Base-by-base conservation (phyloP, 2,888 invertebrate species). In the Drosophila meridiana region DNA sequence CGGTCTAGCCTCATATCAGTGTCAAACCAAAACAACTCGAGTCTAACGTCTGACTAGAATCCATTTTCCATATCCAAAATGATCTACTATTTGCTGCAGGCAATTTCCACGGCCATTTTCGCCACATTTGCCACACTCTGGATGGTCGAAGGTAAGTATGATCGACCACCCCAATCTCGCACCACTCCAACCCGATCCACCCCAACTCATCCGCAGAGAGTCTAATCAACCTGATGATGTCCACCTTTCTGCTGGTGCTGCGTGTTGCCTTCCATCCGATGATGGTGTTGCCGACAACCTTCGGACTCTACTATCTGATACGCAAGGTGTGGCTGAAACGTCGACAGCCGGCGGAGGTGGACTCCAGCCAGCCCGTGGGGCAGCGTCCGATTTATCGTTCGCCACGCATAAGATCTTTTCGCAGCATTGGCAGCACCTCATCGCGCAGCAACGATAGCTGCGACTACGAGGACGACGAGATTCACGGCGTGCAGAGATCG, bases 221-320 rank as follows among this genome's bases (percentile, higher is more conserved):
- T 4, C 0, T 79, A 6, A 77, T 87, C 32, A 74, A 59, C 1
- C 36, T 87, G 3, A 87, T 87, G 90, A 82, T 89, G 83, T 34
- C 62, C 13, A 64, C 66, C n/a, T 75, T 77, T 9, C 34, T 87
- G 34, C 52, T 59, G 40, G 63, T 53, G 0, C 26, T 90, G 36
- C 63, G 77, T 28, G 1, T 85, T 26, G 74, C 62, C 2, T 87
- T 73, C 40, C 85, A 87, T 67, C 86, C 86, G 8, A 3, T 89
- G 14, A 67, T 90, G 59, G 14, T 87, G 9, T 4, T 87, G 4
- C 86, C 90, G 1, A 69, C 72, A 50, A 7, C 87, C 0, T 0
- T 70, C 0, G 69, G 47, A 0, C 28, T 11, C 6, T 71, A 68
- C 30, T 75, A 64, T 34, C 11, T 70, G 14, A 3, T 80, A 5